phyloP scores from a whole-genome alignment of 2,888 invertebrate genomes.

The Heliconius ismenius region DNA sequence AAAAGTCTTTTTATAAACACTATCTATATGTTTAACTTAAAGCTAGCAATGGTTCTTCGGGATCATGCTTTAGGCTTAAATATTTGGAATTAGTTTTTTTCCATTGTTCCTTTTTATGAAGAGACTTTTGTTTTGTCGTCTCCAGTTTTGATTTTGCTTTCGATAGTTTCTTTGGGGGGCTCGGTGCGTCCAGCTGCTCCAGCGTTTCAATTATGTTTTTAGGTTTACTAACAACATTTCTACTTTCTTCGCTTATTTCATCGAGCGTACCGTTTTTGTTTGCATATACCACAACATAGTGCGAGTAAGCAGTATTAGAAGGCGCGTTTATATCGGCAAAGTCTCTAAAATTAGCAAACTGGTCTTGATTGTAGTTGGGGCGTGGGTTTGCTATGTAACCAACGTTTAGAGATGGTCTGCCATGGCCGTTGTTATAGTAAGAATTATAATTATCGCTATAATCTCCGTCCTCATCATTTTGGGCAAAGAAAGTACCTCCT shows the following conservation, averaged over 20 bases:
- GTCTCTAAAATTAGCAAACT: constrained; percentile 94
- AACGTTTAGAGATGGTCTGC: constrained; percentile 84
- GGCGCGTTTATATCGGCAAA: constrained; percentile 93
- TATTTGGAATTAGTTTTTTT: constrained; percentile 70
- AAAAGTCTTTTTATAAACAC: constrained; percentile 70
- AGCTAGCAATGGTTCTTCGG: constrained; percentile 85
- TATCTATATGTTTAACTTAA: constrained; percentile 82
- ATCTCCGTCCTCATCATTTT: constrained; percentile 85
- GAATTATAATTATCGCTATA: constrained; percentile 83
- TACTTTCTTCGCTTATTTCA: constrained; percentile 74
- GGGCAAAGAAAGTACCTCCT: constrained; percentile 92
- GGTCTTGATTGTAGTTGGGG: constrained; percentile 89
- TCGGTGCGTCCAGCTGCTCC: constrained; percentile 84
- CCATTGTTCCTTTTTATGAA: constrained; percentile 75
- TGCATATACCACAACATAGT: constrained; percentile 91
- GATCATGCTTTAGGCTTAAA: constrained; percentile 72
- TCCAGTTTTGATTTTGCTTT: constrained; percentile 86
- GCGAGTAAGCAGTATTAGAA: constrained; percentile 89
- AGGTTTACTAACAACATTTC: constrained; percentile 80
- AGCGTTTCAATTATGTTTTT: constrained; percentile 92
- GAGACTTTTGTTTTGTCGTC: constrained; percentile 71
- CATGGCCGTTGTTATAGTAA: constrained; percentile 86
- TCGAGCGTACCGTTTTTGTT: constrained; percentile 88
- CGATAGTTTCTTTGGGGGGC: constrained; percentile 75
- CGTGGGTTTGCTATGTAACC: constrained; percentile 86